Evolutionary conservation across 2,888 invertebrate genomes (phyloP), one percentile per base, ranked within the genome.

Genomic region (Ectemnius lituratus): DNA sequence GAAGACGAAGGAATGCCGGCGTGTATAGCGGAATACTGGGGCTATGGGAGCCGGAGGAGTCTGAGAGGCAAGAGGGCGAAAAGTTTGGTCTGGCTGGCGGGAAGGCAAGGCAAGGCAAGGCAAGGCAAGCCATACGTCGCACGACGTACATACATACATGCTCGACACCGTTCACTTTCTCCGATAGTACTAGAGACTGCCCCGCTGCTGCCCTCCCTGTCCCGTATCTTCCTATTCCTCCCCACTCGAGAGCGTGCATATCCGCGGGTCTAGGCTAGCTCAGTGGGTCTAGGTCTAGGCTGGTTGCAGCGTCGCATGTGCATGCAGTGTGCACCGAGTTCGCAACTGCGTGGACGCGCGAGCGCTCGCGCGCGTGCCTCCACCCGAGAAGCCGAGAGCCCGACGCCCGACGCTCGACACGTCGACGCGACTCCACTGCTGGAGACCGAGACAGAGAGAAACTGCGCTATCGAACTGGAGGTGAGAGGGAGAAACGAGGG

Each of bases 241-340:
- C 73, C 79, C 77, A 63, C 66, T 79, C 76, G 52, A 4, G 73
- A 68, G 76, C 79, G 75, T 76, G 79, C 83, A 83, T 83, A 79
- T 73, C 81, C 75, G 69, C 79, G 83, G 85, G 87, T 89, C 90
- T 88, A 89, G 88, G 88, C 88, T 88, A 88, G 86, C 86, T 81
- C 87, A 88, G 83, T 90, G 84, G 90, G 90, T 90, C 90, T 89
- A 89, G 90, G 90, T 90, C 90, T 90, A 88, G 90, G 87, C 85
- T 87, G 79, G 80, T 84, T 70, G 81, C 80, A 81, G 73, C 80
- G 81, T 80, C 82, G 82, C 79, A 83, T 77, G 79, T 83, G 83
- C 82, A 78, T 80, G 80, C 79, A 76, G 78, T 82, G 76, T 82
- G 78, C 83, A 80, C 63, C 73, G 76, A 71, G 76, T 79, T 72